Evolutionary conservation across 2,113 vertebrate species (phyloP).

Genomic region (Ceyx melanurus): DNA sequence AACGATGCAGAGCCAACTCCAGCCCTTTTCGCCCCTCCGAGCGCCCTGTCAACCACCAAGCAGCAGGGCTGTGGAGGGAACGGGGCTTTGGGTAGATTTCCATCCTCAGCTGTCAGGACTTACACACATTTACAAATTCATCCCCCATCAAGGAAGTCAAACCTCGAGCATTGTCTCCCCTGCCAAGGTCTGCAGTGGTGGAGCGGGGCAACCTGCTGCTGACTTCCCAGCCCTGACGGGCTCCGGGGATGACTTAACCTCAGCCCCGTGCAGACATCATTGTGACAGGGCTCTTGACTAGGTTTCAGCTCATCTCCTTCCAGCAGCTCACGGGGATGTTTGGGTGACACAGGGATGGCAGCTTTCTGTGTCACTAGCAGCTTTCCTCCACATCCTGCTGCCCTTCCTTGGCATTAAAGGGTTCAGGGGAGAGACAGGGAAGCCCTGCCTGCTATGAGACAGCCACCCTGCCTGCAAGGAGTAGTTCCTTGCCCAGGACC

Average conservation of each 20-base stretch:
- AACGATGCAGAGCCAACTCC: not conserved
- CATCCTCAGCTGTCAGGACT: conserved; percentile 45
- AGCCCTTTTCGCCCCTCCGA: not conserved
- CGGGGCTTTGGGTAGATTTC: not conserved
- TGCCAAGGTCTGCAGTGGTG: conserved; percentile 31
- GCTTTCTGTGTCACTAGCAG: not conserved
- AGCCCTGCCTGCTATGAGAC: not conserved
- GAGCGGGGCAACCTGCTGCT: conserved; percentile 37
- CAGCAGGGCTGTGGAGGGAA: not conserved
- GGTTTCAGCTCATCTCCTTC: conserved; percentile 52
- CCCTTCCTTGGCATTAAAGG: not conserved
- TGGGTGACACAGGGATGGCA: not conserved
- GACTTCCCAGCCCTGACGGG: conserved; percentile 28
- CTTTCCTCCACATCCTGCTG: not conserved
- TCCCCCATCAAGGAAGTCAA: conserved; percentile 14
- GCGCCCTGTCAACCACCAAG: not conserved
- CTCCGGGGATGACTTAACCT: conserved; percentile 51
- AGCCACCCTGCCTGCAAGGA: not conserved
- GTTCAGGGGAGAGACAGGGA: conserved; percentile 26
- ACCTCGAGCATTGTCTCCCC: not conserved
- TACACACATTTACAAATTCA: not conserved
- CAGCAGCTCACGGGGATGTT: conserved; percentile 27
- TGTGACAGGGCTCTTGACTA: conserved; percentile 52
- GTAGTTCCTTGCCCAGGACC: not conserved
- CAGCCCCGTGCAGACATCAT: conserved; percentile 2